Evolutionary conservation across 2,113 vertebrate species (phyloP), one percentile per base, ranked within the genome.

Genomic region (Eulacestoma nigropectus): DNA sequence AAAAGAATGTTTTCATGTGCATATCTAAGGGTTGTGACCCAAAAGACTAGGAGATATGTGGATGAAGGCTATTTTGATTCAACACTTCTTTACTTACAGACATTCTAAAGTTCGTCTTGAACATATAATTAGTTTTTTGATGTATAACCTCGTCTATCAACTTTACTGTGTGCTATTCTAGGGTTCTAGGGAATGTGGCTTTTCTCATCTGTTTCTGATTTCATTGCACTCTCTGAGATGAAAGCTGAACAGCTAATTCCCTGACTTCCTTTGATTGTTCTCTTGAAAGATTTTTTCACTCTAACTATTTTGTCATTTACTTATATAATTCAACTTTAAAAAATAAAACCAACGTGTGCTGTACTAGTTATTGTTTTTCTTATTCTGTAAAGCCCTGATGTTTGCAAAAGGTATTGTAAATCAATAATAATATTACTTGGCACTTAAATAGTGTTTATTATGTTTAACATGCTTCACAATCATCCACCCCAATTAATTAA

Each of bases 201-300:
- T 90, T 91, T 84, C n/a, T 96, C 79, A 84, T 80, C 70, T 87
- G 80, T 81, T 97, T 97, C 74, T 96, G 19, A 84, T 95, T 94
- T 87, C 62, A 80, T 81, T 82, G 39, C 12, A 27, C 21, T 89
- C 46, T 62, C n/a, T 94, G n/a, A 93, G 64, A 87, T 72, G 60
- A 94, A 75, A 95, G 76, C 37, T 67, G 60, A 89, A 69, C 41
- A 64, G 22, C 33, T 88, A 94, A 87, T 88, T 91, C 68, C 23
- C 39, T 53, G 35, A 90, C 8, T 79, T 86, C 52, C 55, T 89
- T 84, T 67, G 62, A 92, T 84, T 84, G 30, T 67, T 70, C 46
- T 25, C 27, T 84, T 84, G 41, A 62, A 93, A 84, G 6, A 55
- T 63, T 60, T 72, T 81, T 82, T 93, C 12, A 42, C 14, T 79